Percentiles rank a stretch among this genome's conserved stretches.
phyloP scores from a whole-genome alignment of 2,797 vertebrate genomes.

The Chaetodon trifasciatus region DNA sequence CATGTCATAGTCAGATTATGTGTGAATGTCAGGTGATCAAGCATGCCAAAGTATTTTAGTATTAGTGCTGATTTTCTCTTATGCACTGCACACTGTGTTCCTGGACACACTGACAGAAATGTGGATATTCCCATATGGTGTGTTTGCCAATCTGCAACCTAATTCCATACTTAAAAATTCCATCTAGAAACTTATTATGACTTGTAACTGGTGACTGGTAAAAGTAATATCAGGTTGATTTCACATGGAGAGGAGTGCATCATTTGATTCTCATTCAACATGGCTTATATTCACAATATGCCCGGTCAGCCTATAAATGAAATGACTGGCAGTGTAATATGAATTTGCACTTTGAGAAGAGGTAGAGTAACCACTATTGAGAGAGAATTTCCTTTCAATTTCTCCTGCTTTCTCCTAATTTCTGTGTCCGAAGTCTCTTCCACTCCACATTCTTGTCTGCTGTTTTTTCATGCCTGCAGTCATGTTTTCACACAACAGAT shows the following conservation, averaged over 20 bases:
- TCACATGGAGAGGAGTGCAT: conserved; percentile 18
- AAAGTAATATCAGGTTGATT: conserved; percentile 22
- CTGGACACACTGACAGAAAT: neutral
- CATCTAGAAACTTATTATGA: conserved; percentile 10
- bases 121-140: neutral
- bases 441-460: conserved; percentile 11
- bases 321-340: conserved; percentile 26
- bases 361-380: conserved; percentile 2
- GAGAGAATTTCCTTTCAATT: neutral
- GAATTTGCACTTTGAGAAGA: conserved; percentile 24
- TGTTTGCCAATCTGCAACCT: conserved; percentile 10
- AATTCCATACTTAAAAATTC: conserved; percentile 11
- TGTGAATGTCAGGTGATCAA: too few relatives aligned
- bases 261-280: conserved; percentile 20
- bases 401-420: neutral
- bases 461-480: conserved; percentile 24
- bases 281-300: conserved; percentile 24
- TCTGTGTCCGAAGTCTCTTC: conserved; percentile 22
- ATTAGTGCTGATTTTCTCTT: too few relatives aligned
- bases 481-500: conserved; percentile 50
- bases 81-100: neutral
- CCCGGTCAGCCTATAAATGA: conserved; percentile 10
- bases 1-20: too few relatives aligned
- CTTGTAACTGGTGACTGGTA: conserved; percentile 3
- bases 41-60: too few relatives aligned